Percentiles rank a stretch among this genome's conserved stretches.
Evolutionary conservation across 92 coral and sea anemone species (phyloP).

Genomic region (Virgularia gustaviana): DNA sequence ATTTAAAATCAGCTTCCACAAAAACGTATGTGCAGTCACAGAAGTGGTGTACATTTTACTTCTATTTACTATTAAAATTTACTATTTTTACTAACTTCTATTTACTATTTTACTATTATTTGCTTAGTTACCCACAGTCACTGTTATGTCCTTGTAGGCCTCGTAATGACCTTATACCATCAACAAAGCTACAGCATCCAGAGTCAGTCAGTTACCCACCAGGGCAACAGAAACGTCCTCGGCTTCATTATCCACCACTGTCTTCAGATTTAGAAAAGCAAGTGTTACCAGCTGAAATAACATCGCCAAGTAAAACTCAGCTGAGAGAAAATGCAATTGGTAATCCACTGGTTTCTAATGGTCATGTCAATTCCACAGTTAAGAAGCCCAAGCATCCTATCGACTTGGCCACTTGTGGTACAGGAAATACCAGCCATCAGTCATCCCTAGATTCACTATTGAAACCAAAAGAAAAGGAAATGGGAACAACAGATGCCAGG

Average conservation of each 20-base stretch:
- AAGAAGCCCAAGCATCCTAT: background rate
- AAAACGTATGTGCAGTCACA: background rate
- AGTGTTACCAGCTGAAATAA: background rate
- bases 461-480: background rate
- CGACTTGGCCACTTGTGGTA: background rate
- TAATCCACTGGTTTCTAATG: background rate
- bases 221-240: background rate
- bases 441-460: background rate
- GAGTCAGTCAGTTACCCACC: background rate
- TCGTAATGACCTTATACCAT: background rate
- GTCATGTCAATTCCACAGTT: background rate
- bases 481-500: background rate
- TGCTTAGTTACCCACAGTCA: background rate
- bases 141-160: background rate
- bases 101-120: background rate
- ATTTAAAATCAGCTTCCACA: background rate
- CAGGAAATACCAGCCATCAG: background rate
- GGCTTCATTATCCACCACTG: background rate
- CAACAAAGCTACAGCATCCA: constrained; percentile 3
- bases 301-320: background rate
- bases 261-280: background rate
- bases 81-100: background rate
- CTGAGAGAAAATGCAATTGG: background rate
- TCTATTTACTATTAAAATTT: background rate
- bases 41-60: background rate